Evolutionary conservation across 1,140 invertebrate species (phyloP).

Genomic region (Listronotus oregonensis): DNA sequence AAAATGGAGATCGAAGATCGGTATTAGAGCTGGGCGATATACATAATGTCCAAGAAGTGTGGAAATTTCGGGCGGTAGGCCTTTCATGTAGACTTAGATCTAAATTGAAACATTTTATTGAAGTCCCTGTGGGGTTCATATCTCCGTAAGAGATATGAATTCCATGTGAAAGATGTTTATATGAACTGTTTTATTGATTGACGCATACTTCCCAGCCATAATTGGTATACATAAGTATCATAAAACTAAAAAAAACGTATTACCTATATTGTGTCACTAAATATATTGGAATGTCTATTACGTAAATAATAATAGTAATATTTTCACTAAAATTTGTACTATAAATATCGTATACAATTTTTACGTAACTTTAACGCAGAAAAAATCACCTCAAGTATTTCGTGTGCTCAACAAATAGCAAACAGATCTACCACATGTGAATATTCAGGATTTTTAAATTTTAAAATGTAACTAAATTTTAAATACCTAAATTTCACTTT

Average conservation of each 20-base stretch:
- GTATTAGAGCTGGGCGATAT: too few species aligned
- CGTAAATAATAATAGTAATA: conserved; percentile 4
- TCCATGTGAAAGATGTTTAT: not conserved
- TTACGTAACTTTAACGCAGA: not conserved
- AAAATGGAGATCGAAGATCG: conserved; percentile 4
- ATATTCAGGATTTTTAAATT: too few species aligned
- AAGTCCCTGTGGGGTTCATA: too few species aligned
- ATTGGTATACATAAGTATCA: not conserved
- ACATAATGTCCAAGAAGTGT: too few species aligned
- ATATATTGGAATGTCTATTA: conserved; percentile 12
- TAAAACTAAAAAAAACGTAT: not conserved
- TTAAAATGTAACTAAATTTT: not conserved
- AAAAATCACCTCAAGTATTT: too few species aligned
- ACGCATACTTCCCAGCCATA: not conserved
- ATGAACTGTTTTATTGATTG: not conserved
- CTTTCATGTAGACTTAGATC: too few species aligned
- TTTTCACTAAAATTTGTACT: conserved; percentile 24
- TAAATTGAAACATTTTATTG: too few species aligned
- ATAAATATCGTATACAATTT: conserved; percentile 26
- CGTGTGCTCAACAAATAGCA: too few species aligned
- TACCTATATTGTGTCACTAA: not conserved
- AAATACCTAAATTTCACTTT: too few species aligned
- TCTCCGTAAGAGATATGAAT: too few species aligned
- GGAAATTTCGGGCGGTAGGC: too few species aligned
- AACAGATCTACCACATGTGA: too few species aligned